phyloP scores from a whole-genome alignment of 2,888 invertebrate genomes.

The Drosophila testacea region DNA sequence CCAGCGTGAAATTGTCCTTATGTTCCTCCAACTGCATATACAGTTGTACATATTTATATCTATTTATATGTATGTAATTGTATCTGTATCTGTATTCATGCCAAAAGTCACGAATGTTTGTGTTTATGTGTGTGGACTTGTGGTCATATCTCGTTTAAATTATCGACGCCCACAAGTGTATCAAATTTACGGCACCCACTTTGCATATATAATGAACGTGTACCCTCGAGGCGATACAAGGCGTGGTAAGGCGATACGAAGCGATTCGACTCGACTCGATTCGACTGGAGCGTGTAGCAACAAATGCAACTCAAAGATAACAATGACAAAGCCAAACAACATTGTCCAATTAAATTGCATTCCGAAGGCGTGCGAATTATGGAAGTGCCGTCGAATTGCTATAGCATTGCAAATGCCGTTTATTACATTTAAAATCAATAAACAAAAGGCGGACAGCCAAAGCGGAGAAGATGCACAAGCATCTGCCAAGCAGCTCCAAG shows the following conservation, averaged over 20 bases:
- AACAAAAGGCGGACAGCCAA: constrained; percentile 40
- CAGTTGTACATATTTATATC: background rate
- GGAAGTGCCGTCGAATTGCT: constrained; percentile 46
- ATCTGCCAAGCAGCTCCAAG: constrained; percentile 16
- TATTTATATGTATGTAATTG: background rate
- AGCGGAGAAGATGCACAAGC: background rate
- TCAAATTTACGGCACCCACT: constrained; percentile 70
- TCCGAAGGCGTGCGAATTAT: constrained; percentile 67
- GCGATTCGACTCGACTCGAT: background rate
- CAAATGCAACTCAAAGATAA: constrained; percentile 57
- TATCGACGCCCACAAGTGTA: constrained; percentile 72
- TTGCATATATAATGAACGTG: constrained; percentile 52
- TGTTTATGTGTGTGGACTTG: constrained; percentile 23
- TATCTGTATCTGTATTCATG: constrained; percentile 20
- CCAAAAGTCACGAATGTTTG: constrained; percentile 58
- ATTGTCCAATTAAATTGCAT: constrained; percentile 77
- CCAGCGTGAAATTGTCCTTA: constrained; percentile 25
- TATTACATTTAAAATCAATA: constrained; percentile 77
- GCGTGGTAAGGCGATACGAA: background rate
- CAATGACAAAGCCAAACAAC: constrained; percentile 64
- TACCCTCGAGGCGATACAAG: constrained; percentile 27
- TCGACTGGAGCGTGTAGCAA: constrained; percentile 14
- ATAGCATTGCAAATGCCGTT: constrained; percentile 57
- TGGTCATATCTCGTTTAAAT: constrained; percentile 65
- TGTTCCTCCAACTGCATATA: background rate